These are phyloP conservation scores for Chrosomus eos DNA, from an alignment of 2,797 vertebrate genomes.

Conservation along the genomic window DNA sequence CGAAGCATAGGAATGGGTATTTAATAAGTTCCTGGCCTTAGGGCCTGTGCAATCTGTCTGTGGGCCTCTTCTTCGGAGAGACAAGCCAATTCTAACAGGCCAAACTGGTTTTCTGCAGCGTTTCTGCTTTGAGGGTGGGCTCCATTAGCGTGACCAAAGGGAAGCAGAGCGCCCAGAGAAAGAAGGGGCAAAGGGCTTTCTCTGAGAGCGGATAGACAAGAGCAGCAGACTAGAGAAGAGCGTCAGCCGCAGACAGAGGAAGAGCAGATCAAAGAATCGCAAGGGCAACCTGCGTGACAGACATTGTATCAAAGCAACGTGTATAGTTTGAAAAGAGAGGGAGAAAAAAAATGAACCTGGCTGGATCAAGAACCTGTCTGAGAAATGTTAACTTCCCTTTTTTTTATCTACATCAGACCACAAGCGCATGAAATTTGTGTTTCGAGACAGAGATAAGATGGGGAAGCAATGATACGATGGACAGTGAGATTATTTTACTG, in stretches of 20 bases:
- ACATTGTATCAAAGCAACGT: slow-evolving; percentile 81
- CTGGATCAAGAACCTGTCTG: slow-evolving; percentile 70
- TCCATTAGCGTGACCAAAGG: slow-evolving; percentile 73
- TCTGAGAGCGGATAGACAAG: slow-evolving; percentile 58
- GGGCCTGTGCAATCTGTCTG: slow-evolving; percentile 44
- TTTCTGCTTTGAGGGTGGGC: slow-evolving; percentile 69
- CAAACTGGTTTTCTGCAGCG: slow-evolving; percentile 60
- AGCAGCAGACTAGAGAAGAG: slow-evolving; percentile 82
- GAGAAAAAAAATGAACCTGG: slow-evolving; percentile 53
- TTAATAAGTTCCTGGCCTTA: slow-evolving; percentile 40
- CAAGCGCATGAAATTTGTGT: slow-evolving; percentile 46
- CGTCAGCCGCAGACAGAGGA: slow-evolving; percentile 78
- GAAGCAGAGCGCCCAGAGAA: slow-evolving; percentile 66
- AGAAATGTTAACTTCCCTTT: slow-evolving; percentile 68
- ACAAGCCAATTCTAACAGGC: slow-evolving; percentile 52
- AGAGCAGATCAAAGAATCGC: slow-evolving; percentile 80
- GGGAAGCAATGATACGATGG: slow-evolving; percentile 32
- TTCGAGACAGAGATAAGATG: slow-evolving; percentile 43
- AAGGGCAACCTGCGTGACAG: slow-evolving; percentile 81
- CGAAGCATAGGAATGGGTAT: slow-evolving; percentile 1
- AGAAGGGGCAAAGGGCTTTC: slow-evolving; percentile 62
- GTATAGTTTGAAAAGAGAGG: slow-evolving; percentile 53
- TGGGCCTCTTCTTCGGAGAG: slow-evolving; percentile 53
- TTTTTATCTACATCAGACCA: slow-evolving; percentile 48
- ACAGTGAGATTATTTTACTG: background rate